Evolutionary conservation across 2,888 invertebrate species (phyloP).

Genomic region (Polietes domitor): DNA sequence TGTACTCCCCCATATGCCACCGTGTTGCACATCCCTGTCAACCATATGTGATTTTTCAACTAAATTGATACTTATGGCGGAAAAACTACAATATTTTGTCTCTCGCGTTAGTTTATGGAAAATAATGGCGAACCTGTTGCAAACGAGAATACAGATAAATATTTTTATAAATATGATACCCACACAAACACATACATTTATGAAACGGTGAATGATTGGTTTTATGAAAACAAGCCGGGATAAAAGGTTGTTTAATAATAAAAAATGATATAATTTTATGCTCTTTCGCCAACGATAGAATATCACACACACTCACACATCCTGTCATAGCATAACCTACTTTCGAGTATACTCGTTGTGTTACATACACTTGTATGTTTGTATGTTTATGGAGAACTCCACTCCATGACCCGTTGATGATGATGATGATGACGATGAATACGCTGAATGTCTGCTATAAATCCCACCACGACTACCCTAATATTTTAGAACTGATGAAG

Average conservation of each 20-base stretch:
- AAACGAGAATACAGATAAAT: background rate
- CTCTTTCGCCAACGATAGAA: background rate
- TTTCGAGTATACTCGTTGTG: no score
- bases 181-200: background rate
- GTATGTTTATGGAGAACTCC: no score
- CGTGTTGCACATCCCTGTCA: conserved; percentile 30
- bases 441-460: background rate
- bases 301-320: no score
- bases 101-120: background rate
- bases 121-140: conserved; percentile 7
- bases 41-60: background rate
- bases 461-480: background rate
- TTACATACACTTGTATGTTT: no score
- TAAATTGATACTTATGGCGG: background rate
- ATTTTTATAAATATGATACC: background rate
- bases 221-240: background rate
- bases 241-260: background rate
- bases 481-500: background rate
- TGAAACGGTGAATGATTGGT: background rate
- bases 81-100: background rate
- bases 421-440: background rate
- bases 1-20: no score
- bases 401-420: no score
- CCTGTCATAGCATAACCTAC: no score
- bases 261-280: conserved; percentile 10